phyloP scores from a whole-genome alignment of 2,113 vertebrate genomes.

The Anoura caudifer region DNA sequence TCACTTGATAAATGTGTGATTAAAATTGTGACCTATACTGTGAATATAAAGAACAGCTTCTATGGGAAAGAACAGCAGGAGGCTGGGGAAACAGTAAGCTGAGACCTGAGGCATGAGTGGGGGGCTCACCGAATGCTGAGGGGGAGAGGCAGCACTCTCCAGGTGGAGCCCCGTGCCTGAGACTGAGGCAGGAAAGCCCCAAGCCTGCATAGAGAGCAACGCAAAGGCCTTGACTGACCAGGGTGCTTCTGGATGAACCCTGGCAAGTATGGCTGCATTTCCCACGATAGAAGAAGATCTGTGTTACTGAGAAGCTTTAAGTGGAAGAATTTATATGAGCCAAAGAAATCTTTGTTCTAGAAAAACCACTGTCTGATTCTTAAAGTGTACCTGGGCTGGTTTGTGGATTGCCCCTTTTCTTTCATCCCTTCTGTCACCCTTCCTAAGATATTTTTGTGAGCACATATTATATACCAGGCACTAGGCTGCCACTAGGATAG shows the following conservation, averaged over 20 bases:
- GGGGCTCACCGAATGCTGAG: neutral
- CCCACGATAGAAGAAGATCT: neutral
- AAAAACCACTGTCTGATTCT: neutral
- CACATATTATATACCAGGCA: neutral
- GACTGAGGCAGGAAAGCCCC: neutral
- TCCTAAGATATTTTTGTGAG: neutral
- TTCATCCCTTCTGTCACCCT: neutral
- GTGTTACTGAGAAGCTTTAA: neutral
- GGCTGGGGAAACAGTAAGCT: neutral
- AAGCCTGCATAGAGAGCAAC: neutral
- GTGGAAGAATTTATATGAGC: neutral
- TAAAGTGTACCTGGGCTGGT: neutral
- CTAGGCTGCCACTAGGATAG: neutral
- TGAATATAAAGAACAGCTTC: neutral
- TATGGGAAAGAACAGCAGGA: neutral
- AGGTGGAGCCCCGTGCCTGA: rapidly evolving
- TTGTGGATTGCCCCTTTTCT: neutral
- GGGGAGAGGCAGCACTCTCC: neutral
- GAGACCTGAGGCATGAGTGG: neutral
- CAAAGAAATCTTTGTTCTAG: neutral
- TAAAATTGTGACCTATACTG: neutral
- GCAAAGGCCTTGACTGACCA: neutral
- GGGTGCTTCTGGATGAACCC: neutral
- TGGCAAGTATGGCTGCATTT: neutral
- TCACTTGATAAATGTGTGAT: neutral